These are phyloP conservation scores for Belgica antarctica DNA, from an alignment of 2,888 invertebrate species.

Conservation along the genomic window DNA sequence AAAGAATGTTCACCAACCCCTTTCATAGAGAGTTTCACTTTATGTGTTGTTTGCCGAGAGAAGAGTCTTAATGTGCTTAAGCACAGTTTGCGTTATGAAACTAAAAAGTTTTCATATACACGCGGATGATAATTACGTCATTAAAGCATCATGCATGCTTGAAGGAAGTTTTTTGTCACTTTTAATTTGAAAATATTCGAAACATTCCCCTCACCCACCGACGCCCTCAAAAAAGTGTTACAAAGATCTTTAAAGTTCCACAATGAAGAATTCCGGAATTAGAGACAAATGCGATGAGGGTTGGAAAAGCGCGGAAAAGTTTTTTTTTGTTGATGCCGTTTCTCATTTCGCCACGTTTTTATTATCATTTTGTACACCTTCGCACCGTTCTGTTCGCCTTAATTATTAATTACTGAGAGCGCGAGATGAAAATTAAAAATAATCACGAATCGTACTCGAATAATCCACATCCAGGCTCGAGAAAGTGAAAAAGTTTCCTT, in stretches of 20 bases:
- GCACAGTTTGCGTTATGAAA: slow-evolving; percentile 22
- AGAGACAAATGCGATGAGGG: background rate
- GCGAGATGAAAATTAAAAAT: slow-evolving; percentile 32
- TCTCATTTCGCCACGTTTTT: slow-evolving; percentile 25
- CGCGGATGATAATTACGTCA: slow-evolving; percentile 10
- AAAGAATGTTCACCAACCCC: background rate
- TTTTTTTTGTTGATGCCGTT: no score
- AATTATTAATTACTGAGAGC: slow-evolving; percentile 19
- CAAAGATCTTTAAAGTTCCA: no score
- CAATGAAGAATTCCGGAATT: background rate
- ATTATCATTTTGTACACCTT: slow-evolving; percentile 31
- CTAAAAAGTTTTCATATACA: slow-evolving; percentile 19
- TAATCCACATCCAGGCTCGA: background rate
- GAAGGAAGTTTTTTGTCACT: background rate
- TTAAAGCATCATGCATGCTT: background rate
- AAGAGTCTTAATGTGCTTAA: slow-evolving; percentile 2
- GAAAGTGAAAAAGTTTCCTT: background rate
- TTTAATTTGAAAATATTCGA: background rate
- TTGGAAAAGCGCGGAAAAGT: background rate
- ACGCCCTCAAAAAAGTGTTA: background rate
- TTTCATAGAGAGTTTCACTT: no score
- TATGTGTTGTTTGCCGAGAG: no score
- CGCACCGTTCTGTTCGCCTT: slow-evolving; percentile 21
- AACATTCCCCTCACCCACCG: background rate
- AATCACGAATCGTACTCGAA: slow-evolving; percentile 26